Evolutionary conservation across 2,888 invertebrate species (phyloP).

Genomic region (Toxonevra muliebris): DNA sequence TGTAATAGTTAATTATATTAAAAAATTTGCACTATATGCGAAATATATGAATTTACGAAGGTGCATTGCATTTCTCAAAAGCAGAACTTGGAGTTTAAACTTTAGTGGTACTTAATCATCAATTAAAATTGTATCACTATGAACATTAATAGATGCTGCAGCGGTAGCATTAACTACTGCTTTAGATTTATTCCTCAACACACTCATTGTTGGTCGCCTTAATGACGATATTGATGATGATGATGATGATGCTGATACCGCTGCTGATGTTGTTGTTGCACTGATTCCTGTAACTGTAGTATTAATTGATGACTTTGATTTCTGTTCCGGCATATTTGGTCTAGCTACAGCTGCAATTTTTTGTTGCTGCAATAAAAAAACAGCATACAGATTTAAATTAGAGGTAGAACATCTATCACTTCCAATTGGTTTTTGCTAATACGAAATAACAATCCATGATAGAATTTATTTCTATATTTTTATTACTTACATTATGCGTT

Average conservation of each 20-base stretch:
- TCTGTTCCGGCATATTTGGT: neutral
- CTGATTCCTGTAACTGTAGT: neutral
- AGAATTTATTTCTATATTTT: too few species aligned
- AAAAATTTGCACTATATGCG: too few species aligned
- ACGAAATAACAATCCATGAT: too few species aligned
- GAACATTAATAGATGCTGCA: conserved; percentile 3
- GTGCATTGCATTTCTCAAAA: too few species aligned
- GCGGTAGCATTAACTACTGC: neutral
- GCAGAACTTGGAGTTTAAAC: neutral
- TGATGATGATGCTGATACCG: neutral
- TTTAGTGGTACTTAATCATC: conserved; percentile 43
- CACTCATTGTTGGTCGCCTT: neutral
- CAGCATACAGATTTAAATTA: neutral
- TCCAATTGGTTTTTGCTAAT: neutral
- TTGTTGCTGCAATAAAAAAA: neutral
- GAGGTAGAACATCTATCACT: neutral
- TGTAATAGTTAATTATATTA: too few species aligned
- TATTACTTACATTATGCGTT: too few species aligned
- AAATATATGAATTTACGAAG: too few species aligned
- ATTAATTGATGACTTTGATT: neutral
- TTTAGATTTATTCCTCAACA: too few species aligned
- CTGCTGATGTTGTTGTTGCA: conserved; percentile 3
- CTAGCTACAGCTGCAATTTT: neutral
- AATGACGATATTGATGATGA: neutral
- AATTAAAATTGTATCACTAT: conserved; percentile 47